Evolutionary conservation across 2,113 vertebrate species (phyloP), one percentile per base, ranked within the genome.

Genomic region (Rhipidura dahli): DNA sequence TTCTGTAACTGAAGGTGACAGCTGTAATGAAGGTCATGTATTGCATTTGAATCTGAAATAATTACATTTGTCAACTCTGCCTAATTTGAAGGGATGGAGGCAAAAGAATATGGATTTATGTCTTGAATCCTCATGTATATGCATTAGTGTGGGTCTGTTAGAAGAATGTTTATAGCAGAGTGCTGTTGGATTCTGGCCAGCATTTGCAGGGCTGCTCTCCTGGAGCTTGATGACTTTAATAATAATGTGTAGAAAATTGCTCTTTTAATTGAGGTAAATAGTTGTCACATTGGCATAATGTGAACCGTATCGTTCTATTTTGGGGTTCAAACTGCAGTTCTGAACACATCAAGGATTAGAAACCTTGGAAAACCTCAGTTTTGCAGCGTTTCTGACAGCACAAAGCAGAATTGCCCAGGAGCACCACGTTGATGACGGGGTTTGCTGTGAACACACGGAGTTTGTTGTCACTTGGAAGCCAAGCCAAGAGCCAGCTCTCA

Each of bases 191-290:
- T 68, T 76, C 53, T 91, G 70, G 97, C 97, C 97, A 97, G 64
- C 8, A 69, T 76, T 94, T 96, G 90, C 79, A 92, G 92, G 85
- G 78, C 85, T 96, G 95, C 93, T 95, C 94, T 97, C 96, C 81
- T 91, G 90, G 90, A 96, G 97, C 92, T 91, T 95, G 82, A 69
- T 96, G 95, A 81, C 92, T 97, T 97, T 87, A 95, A 89, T 93
- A 95, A 77, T 86, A 95, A 92, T 26, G 79, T 83, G 90, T 75
- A 96, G 91, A 81, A 97, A 97, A 97, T 96, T 84, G 90, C 89
- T 95, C 17, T 44, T 83, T 97, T 97, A 98, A 97, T 95, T 91
- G 96, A 97, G 87, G 97, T 95, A 96, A 95, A 97, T 95, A 81
- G 82, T 89, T 95, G 94, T 96, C 90, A 89, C 45, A 51, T 37